Conservation (phyloP, 2,888 invertebrate genomes). For the Synanthedon formicaeformis region DNA sequence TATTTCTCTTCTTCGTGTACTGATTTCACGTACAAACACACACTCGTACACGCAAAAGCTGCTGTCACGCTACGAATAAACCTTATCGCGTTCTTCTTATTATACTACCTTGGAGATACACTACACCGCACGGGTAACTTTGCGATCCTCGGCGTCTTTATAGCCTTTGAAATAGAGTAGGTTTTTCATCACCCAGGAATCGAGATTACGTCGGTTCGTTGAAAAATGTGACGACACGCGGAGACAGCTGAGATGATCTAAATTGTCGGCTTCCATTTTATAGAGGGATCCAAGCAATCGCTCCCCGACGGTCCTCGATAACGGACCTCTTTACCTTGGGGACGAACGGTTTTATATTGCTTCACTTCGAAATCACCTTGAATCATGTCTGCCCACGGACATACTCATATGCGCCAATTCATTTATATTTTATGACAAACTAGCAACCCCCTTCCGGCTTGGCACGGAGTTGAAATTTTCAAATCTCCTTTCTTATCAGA, state of each 20-base stretch:
- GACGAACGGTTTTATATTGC: slow-evolving; percentile 2
- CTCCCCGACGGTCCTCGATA: slow-evolving; percentile 16
- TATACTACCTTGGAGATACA: slow-evolving; percentile 22
- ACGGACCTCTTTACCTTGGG: slow-evolving; percentile 9
- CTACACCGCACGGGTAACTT: slow-evolving; percentile 7
- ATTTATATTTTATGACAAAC: too few species aligned
- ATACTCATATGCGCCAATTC: too few species aligned
- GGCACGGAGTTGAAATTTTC: too few species aligned
- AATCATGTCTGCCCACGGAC: not conserved
- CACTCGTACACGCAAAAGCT: too few species aligned
- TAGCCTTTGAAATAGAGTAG: slow-evolving; percentile 7
- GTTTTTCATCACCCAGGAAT: slow-evolving; percentile 4
- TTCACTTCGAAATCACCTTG: not conserved
- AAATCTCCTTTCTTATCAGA: too few species aligned
- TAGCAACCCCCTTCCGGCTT: too few species aligned
- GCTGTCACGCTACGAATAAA: slow-evolving; percentile 29
- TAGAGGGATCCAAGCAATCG: slow-evolving; percentile 29
- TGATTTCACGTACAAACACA: too few species aligned
- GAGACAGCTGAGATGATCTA: slow-evolving; percentile 49
- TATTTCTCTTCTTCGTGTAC: too few species aligned
- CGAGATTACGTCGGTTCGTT: slow-evolving; percentile 12
- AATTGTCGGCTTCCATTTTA: slow-evolving; percentile 50
- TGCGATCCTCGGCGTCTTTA: slow-evolving; percentile 5
- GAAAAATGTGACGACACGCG: slow-evolving; percentile 24
- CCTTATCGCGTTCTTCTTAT: slow-evolving; percentile 42